These are phyloP conservation scores for Dicerorhinus sumatrensis DNA, from an alignment of 2,113 vertebrate species.

Conservation along the genomic window DNA sequence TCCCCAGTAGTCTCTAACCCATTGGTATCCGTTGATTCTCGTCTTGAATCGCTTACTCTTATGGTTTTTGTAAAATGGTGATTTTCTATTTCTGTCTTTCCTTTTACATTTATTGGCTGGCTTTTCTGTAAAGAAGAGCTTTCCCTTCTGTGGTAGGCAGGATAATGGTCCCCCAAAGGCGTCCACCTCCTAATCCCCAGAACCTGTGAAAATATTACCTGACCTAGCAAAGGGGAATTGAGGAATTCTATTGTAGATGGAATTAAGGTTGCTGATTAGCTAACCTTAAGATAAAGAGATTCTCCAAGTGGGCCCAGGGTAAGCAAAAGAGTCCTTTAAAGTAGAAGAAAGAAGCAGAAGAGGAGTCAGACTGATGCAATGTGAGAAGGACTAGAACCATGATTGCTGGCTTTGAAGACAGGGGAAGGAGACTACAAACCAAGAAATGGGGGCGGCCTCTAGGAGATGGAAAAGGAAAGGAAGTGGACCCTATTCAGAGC, in stretches of 20 bases:
- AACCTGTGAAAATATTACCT: not conserved
- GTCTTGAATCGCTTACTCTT: not conserved
- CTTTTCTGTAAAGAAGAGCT: conserved; percentile 23
- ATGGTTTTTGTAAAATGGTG: not conserved
- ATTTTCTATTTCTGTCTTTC: not conserved
- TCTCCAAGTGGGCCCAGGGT: not conserved
- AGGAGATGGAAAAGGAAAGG: not conserved
- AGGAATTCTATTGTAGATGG: not conserved
- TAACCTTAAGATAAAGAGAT: not conserved
- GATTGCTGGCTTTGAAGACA: not conserved
- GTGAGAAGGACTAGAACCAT: not conserved
- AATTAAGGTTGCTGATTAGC: not conserved
- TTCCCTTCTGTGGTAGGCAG: not conserved
- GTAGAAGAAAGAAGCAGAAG: not conserved
- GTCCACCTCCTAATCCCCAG: not conserved
- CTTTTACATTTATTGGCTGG: conserved; percentile 10
- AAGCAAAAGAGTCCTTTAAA: not conserved
- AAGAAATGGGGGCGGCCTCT: not conserved
- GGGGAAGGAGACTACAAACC: not conserved
- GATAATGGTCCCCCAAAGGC: not conserved
- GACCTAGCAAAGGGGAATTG: not conserved
- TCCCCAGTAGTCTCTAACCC: not conserved
- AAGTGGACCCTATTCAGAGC: not conserved
- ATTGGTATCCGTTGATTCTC: not conserved
- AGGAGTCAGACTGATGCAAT: not conserved